Evolutionary conservation across 2,113 vertebrate genomes (phyloP).

Genomic region (Cygnus atratus): DNA sequence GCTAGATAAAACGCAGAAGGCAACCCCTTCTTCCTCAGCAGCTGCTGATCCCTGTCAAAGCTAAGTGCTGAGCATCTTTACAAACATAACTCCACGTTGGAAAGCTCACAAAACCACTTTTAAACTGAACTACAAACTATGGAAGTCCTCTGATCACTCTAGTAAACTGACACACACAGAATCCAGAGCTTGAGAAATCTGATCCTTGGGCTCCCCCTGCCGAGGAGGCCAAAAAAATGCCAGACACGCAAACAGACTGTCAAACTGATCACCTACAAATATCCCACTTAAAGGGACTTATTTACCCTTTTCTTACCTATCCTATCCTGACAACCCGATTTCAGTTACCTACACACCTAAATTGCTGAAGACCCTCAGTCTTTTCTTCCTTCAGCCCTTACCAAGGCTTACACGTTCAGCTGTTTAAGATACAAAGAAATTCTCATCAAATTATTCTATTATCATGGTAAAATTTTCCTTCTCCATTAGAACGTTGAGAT

Average conservation of each 20-base stretch:
- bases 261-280: not conserved
- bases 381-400: not conserved
- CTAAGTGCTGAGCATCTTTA: not conserved
- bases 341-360: not conserved
- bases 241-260: accelerated
- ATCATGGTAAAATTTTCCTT: not conserved
- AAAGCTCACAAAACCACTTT: not conserved
- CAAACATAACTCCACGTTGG: accelerated
- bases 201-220: constrained; percentile 63
- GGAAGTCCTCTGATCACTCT: accelerated
- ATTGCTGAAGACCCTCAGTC: not conserved
- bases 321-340: not conserved
- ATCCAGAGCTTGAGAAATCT: not conserved
- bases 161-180: accelerated
- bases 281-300: not conserved
- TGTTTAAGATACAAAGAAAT: not conserved
- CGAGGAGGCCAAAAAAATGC: constrained; percentile 10
- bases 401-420: not conserved
- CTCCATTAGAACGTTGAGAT: not conserved
- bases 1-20: not conserved
- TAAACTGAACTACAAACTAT: not conserved
- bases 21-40: not conserved
- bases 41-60: accelerated
- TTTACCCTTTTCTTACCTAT: not conserved
- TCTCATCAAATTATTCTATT: not conserved